phyloP scores from a whole-genome alignment of 2,888 invertebrate genomes.

The Agrotis clavis region DNA sequence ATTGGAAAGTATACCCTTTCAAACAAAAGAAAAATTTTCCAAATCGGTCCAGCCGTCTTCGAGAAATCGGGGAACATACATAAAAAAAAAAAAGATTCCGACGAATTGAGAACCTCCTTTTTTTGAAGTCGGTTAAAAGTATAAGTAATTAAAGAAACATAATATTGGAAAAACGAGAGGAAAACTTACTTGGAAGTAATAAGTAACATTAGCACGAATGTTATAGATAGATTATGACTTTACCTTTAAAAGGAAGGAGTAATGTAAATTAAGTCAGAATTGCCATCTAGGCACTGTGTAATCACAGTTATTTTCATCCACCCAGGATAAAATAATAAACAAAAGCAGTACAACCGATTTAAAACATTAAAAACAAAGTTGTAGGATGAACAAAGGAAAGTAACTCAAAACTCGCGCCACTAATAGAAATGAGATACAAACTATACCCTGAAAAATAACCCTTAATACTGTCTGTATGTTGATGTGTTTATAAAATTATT shows the following conservation, averaged over 20 bases:
- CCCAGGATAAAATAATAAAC: slow-evolving; percentile 26
- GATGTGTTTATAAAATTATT: neutral
- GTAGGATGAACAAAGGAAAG: slow-evolving; percentile 46
- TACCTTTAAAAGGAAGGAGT: too few species aligned
- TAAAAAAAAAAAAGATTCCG: too few species aligned
- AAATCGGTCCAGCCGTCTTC: too few species aligned
- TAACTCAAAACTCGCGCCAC: slow-evolving; percentile 52
- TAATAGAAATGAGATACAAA: slow-evolving; percentile 52
- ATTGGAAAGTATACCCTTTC: too few species aligned
- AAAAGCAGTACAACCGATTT: slow-evolving; percentile 21
- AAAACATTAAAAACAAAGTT: slow-evolving; percentile 54
- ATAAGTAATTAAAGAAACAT: neutral
- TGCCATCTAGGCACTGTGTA: neutral
- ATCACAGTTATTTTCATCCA: neutral
- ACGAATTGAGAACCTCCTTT: too few species aligned
- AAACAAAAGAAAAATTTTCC: too few species aligned
- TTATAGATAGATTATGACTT: too few species aligned
- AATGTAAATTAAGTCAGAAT: neutral
- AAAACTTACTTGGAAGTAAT: too few species aligned
- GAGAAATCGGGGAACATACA: too few species aligned
- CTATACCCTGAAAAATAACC: neutral
- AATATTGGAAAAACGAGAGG: neutral
- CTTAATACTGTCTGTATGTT: slow-evolving; percentile 27
- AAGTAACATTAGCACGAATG: too few species aligned
- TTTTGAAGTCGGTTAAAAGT: too few species aligned